Percentiles rank a stretch among this genome's conserved stretches.
phyloP scores from a whole-genome alignment of 2,113 vertebrate species.

The Archilochus colubris region DNA sequence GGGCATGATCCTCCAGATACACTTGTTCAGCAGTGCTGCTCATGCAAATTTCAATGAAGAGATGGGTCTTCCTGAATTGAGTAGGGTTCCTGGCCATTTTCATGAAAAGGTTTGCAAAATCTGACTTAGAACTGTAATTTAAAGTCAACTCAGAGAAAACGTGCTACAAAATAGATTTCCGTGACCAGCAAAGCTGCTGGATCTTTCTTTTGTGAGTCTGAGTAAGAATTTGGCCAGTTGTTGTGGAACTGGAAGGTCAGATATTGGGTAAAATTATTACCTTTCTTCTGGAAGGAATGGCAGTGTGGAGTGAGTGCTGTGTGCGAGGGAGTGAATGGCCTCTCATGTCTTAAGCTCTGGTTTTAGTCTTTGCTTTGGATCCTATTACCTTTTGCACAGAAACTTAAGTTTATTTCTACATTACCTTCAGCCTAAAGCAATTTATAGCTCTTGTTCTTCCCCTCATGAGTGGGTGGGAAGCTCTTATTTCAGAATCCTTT shows the following conservation, averaged over 20 bases:
- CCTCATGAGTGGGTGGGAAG: conserved; percentile 52
- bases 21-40: neutral
- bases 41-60: neutral
- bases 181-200: neutral
- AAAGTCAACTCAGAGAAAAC: neutral
- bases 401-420: conserved; percentile 35
- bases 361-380: conserved; percentile 25
- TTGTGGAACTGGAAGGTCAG: neutral
- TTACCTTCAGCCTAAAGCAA: conserved; percentile 40
- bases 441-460: conserved; percentile 42
- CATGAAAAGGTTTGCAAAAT: neutral
- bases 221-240: neutral
- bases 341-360: neutral
- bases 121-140: neutral
- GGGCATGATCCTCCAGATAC: neutral
- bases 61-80: neutral
- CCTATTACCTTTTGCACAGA: conserved; percentile 40
- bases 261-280: neutral
- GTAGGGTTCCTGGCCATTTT: neutral
- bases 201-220: neutral
- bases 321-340: neutral
- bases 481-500: conserved; percentile 67
- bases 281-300: neutral
- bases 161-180: neutral
- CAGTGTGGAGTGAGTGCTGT: neutral